A percentile compares a stretch with the other conserved stretches of the same genome.
These are phyloP conservation scores for Polypterus senegalus DNA, from an alignment of 2,113 vertebrate species.

Conservation along the genomic window DNA sequence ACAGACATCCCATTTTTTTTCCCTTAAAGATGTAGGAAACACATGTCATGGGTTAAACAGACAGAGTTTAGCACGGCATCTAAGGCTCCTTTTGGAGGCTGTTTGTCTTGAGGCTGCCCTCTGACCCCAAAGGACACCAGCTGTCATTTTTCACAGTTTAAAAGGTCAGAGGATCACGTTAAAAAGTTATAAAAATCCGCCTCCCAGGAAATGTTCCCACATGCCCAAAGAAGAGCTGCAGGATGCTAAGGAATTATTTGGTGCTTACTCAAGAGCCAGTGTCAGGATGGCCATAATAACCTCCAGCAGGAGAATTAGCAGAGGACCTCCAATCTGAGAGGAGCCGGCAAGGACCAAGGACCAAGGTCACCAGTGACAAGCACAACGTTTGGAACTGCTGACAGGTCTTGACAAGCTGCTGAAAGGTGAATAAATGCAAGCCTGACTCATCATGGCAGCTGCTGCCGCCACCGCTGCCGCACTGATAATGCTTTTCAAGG, in stretches of 20 bases:
- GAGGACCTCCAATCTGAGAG: neutral
- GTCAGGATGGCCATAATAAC: neutral
- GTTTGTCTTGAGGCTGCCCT: slow-evolving; percentile 1
- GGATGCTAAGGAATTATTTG: neutral
- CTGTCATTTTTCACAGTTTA: neutral
- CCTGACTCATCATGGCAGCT: neutral
- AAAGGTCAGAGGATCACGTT: neutral
- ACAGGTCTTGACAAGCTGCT: neutral
- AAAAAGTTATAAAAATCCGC: neutral
- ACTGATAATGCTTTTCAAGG: no score
- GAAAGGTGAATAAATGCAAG: neutral
- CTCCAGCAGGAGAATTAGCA: neutral
- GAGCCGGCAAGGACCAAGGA: neutral
- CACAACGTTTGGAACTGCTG: neutral
- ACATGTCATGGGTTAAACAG: neutral
- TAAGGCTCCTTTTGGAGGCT: neutral
- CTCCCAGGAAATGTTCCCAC: slow-evolving; percentile 2
- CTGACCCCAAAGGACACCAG: neutral
- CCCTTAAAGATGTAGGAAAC: no score
- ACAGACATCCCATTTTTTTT: no score
- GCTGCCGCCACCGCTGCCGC: no score
- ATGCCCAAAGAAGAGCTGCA: neutral
- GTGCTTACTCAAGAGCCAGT: neutral
- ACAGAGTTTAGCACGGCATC: neutral
- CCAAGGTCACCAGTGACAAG: slow-evolving; percentile 2